Base-by-base conservation (phyloP, 2,888 invertebrate species). In the Platycheirus albimanus region DNA sequence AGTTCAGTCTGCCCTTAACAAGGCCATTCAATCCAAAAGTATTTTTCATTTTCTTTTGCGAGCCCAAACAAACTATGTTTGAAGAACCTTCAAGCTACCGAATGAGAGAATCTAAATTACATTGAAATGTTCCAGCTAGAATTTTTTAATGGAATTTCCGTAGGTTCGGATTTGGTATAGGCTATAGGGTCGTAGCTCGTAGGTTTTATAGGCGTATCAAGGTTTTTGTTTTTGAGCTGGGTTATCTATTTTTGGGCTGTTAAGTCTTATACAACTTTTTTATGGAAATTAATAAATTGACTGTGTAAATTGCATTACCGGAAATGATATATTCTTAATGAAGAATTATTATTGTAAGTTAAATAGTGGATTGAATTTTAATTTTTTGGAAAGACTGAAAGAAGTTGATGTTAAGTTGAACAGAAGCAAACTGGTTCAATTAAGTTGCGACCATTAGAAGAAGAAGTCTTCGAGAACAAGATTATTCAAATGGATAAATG, bases 161-260 rank as follows among this genome's bases (percentile, higher is more conserved):
- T 80, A 75, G 80, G 28, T 61, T 43, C 43, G 13, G 17, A 1
- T 4, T 1, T n/a, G n/a, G n/a, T n/a, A n/a, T n/a, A n/a, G n/a
- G n/a, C n/a, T n/a, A n/a, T n/a, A n/a, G n/a, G n/a, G 64, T 36
- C 61, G 51, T 17, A 19, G 41, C 30, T 30, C 64, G 43, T 58
- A 49, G 49, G 24, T 51, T 76, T 45, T 36, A 54, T 64, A 70
- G 80, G 76, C 80, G 70, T 70, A 41, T 43, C 71, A 49, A 80
- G 76, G 80, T 76, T 58, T 17, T 13, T 20, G 13, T 58, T 56
- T 51, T 47, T 72, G 17, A 63, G 43, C 24, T 24, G 24, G 6
- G 24, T 24, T 43, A n/a, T n/a, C n/a, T n/a, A n/a, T 38, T 33
- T 74, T 20, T 63, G 24, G 47, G 13, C 8, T 33, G 47, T 63